A percentile compares a stretch with the other conserved stretches of the same genome.
These are phyloP conservation scores for Caenorhabditis brenneri DNA, from an alignment of 1,140 invertebrate species.

Conservation along the genomic window DNA sequence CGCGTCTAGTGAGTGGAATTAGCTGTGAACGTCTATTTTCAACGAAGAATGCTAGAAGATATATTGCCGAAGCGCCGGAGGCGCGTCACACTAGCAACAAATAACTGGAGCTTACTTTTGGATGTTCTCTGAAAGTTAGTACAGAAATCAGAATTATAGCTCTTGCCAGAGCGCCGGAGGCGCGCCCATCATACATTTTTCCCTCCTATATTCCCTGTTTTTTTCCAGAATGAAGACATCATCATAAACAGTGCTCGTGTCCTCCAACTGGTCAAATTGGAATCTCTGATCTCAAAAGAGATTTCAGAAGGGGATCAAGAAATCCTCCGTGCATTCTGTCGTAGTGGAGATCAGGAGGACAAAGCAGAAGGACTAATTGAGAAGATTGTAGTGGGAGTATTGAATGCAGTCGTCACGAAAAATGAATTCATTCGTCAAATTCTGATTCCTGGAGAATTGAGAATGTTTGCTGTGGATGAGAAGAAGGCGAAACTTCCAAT, in stretches of 20 bases:
- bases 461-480: conserved; percentile 18
- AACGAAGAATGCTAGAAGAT: too few species aligned
- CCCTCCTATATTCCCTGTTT: too few species aligned
- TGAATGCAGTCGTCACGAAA: not conserved
- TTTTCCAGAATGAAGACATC: not conserved
- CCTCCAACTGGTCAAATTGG: not conserved
- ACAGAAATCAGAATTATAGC: too few species aligned
- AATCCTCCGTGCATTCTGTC: conserved; percentile 12
- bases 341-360: conserved; percentile 31
- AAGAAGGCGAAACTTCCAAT: conserved; percentile 11
- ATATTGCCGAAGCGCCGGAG: too few species aligned
- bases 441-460: not conserved
- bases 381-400: not conserved
- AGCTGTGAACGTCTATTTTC: too few species aligned
- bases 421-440: conserved; percentile 19
- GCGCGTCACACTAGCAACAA: too few species aligned
- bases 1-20: too few species aligned
- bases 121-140: too few species aligned
- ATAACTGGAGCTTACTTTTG: too few species aligned
- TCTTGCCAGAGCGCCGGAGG: too few species aligned
- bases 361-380: not conserved
- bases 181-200: not conserved
- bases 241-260: conserved; percentile 22
- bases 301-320: not conserved
- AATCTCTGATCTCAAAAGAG: not conserved